Evolutionary conservation across 2,113 vertebrate genomes (phyloP), one percentile per base, ranked within the genome.

Genomic region (Leptobrachium ailaonicum): DNA sequence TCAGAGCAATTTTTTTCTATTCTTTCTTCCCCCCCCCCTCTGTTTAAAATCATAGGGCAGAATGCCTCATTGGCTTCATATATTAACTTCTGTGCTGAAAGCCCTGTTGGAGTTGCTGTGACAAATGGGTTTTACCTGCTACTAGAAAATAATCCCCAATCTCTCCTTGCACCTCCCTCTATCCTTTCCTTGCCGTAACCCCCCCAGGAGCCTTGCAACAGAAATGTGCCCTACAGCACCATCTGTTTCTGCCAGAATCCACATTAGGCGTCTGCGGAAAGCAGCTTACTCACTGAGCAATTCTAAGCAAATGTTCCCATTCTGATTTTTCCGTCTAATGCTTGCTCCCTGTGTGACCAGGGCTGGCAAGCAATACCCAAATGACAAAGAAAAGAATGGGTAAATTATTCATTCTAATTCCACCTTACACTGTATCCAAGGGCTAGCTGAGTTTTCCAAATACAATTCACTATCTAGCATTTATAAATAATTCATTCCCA

Each of bases 111-210:
- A 90, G 88, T 88, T 94, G 91, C 91, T 92, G 90, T 94, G 94
- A 94, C 92, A 95, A 95, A 95, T 94, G 87, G 90, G 90, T 95
- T 94, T 92, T 90, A 94, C 92, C 93, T 92, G 90, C 92, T 93
- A 90, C 91, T 82, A 88, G 90, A 88, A 91, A 92, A 87, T 87
- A 83, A 89, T 88, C 58, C 86, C 84, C 56, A 58, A 40, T 76
- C 85, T 87, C 86, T 82, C 87, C 74, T 73, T 86, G 60, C 86
- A 84, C 71, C 58, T 76, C 85, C 88, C 86, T 82, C 87, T 70
- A 69, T 58, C 70, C 79, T 74, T 70, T 71, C 72, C 66, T 75
- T 82, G 82, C 90, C 78, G 74, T 82, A 83, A 82, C 88, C 79
- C 71, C 83, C 88, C 79, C 71, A 20, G 87, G 90, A 90, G 90